Evolutionary conservation across 2,888 invertebrate species (phyloP).

Genomic region (Caprella mutica): DNA sequence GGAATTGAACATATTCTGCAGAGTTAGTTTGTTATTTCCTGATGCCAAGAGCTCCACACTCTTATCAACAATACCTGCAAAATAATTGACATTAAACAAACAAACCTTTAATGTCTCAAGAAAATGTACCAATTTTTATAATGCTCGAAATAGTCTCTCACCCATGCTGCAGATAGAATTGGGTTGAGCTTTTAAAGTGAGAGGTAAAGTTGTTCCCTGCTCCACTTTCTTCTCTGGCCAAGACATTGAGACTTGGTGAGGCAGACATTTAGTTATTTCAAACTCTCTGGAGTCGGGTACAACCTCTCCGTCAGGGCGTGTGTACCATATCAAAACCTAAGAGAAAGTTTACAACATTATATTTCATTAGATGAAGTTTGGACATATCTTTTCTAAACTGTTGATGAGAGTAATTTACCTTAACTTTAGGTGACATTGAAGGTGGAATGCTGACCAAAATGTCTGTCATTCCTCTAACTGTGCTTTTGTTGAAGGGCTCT

Average conservation of each 20-base stretch:
- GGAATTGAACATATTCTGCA: conserved; percentile 4
- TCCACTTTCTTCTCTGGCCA: conserved; percentile 17
- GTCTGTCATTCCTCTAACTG: too few relatives aligned
- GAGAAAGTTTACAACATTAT: too few relatives aligned
- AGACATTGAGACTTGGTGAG: conserved; percentile 46
- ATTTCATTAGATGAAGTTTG: too few relatives aligned
- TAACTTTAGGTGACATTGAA: too few relatives aligned
- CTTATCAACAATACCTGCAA: conserved; percentile 23
- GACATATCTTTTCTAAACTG: too few relatives aligned
- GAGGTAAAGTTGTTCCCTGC: conserved; percentile 17
- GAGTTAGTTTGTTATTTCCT: background rate
- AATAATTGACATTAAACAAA: background rate
- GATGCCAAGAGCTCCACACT: conserved; percentile 15
- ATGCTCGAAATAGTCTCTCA: conserved; percentile 3
- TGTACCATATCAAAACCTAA: conserved; percentile 47
- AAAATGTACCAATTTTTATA: background rate
- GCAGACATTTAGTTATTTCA: conserved; percentile 49
- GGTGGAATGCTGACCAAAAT: too few relatives aligned
- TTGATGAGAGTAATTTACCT: too few relatives aligned
- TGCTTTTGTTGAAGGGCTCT: too few relatives aligned
- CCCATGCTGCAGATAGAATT: conserved; percentile 26
- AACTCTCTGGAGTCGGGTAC: conserved; percentile 42
- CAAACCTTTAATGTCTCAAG: background rate
- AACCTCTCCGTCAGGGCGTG: conserved; percentile 47
- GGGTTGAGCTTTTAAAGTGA: conserved; percentile 17